Evolutionary conservation across 2,888 invertebrate species (phyloP).

Genomic region (Synanthedon andrenaeformis): DNA sequence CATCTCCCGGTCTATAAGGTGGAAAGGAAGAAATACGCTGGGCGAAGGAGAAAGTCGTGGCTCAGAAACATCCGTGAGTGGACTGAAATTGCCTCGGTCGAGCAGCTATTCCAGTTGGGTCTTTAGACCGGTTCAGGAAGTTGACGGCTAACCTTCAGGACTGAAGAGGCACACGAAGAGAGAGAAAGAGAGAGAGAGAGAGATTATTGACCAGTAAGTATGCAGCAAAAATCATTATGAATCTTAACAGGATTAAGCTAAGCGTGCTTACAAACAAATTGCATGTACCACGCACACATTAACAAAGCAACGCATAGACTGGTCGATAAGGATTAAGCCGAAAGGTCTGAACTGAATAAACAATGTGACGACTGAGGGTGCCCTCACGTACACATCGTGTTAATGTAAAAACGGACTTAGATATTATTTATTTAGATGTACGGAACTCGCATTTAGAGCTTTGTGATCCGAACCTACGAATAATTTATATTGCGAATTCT

Average conservation of each 20-base stretch:
- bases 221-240: neutral
- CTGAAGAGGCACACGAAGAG: too few relatives aligned
- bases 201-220: too few relatives aligned
- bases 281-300: neutral
- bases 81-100: too few relatives aligned
- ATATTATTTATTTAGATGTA: constrained; percentile 23
- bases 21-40: too few relatives aligned
- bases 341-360: constrained; percentile 52
- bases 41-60: too few relatives aligned
- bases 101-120: too few relatives aligned
- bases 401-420: constrained; percentile 37
- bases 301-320: constrained; percentile 17
- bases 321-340: constrained; percentile 51
- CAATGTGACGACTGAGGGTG: constrained; percentile 36
- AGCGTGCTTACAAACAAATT: neutral
- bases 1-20: too few relatives aligned
- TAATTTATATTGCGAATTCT: neutral
- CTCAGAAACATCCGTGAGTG: too few relatives aligned
- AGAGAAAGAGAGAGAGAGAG: too few relatives aligned
- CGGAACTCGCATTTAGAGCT: constrained; percentile 9
- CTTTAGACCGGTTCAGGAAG: too few relatives aligned
- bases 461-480: neutral
- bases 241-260: neutral
- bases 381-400: constrained; percentile 27
- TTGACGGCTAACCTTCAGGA: too few relatives aligned